Percentiles rank a stretch among this genome's conserved stretches.
Evolutionary conservation across 1,140 invertebrate genomes (phyloP).

Genomic region (Papilio aristodemus): DNA sequence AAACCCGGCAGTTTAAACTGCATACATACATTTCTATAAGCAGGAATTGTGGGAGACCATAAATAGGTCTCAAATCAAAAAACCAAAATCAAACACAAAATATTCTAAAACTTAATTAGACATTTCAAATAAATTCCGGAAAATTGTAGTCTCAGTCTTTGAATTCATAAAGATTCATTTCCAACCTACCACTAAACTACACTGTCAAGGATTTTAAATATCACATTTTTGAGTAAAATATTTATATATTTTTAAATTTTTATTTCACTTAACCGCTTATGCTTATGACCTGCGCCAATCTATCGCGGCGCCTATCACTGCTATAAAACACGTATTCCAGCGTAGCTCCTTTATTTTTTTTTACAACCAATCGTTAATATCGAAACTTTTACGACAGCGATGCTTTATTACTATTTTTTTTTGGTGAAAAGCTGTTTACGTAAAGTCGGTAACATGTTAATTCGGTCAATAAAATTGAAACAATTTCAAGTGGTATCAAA

Average conservation of each 20-base stretch:
- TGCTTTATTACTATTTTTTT: constrained; percentile 60
- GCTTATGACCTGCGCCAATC: constrained; percentile 29
- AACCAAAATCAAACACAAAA: too few relatives aligned
- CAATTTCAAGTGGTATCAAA: constrained; percentile 33
- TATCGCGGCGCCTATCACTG: constrained; percentile 56
- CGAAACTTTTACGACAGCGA: constrained; percentile 62
- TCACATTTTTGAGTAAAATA: too few relatives aligned
- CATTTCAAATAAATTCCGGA: too few relatives aligned
- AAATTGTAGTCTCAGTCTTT: too few relatives aligned
- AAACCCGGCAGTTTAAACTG: too few relatives aligned
- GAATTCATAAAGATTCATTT: too few relatives aligned
- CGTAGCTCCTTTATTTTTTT: constrained; percentile 66
- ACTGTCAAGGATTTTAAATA: too few relatives aligned
- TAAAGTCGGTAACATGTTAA: constrained; percentile 70
- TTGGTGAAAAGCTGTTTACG: constrained; percentile 52
- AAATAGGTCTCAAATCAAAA: too few relatives aligned
- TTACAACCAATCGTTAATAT: constrained; percentile 73
- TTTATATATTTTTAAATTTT: background rate
- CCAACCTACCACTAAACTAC: too few relatives aligned
- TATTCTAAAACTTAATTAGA: too few relatives aligned
- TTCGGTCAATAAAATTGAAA: constrained; percentile 66
- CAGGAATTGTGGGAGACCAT: too few relatives aligned
- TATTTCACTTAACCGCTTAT: background rate
- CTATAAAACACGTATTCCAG: constrained; percentile 61
- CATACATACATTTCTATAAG: too few relatives aligned